Evolutionary conservation across 2,797 vertebrate species (phyloP), one percentile per base, ranked within the genome.

Genomic region (Crocodylus rhombifer): DNA sequence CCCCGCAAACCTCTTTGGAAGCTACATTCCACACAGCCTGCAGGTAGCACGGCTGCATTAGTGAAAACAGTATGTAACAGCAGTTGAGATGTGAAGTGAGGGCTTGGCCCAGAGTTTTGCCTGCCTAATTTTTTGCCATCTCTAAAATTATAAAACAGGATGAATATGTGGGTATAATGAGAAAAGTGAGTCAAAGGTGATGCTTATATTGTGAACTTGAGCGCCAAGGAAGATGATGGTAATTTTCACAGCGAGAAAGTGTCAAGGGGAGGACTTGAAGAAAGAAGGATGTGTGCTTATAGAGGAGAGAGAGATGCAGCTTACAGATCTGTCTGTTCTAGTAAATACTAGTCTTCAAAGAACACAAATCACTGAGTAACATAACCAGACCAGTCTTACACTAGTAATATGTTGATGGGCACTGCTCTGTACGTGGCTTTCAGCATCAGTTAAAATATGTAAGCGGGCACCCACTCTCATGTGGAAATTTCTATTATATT

Each of bases 341-440:
- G 92, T 80, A 91, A 69, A 61, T 67, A 0, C 7, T 81, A 42
- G 15, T 51, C 42, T 51, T 51, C 42, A 51, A 51, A 51, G 42
- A 51, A 11, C 42, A 11, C 9, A 90, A 82, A 93, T 82, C 63
- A 78, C 17, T 56, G 77, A 67, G 63, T 86, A 80, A 33, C 93
- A 78, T 90, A 91, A 64, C 25, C 80, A 82, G 91, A 36, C 55
- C 83, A 77, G 55, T 90, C n/a, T 67, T 80, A 86, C 67, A 64
- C 81, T 36, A 73, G 60, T 58, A 82, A 4, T 75, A 33, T 55
- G 21, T 30, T 80, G 88, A 60, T 88, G 75, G 82, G 91, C 80
- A 78, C 36, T 1, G 14, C 80, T 89, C 74, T 92, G 87, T 87
- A n/a, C 16, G 9, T 10, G 79, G 92, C 86, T 78, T 82, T 65